A percentile compares a stretch with the other conserved stretches of the same genome.
These are phyloP conservation scores for Sebastes fasciatus DNA, from an alignment of 2,113 vertebrate genomes.

Conservation along the genomic window DNA sequence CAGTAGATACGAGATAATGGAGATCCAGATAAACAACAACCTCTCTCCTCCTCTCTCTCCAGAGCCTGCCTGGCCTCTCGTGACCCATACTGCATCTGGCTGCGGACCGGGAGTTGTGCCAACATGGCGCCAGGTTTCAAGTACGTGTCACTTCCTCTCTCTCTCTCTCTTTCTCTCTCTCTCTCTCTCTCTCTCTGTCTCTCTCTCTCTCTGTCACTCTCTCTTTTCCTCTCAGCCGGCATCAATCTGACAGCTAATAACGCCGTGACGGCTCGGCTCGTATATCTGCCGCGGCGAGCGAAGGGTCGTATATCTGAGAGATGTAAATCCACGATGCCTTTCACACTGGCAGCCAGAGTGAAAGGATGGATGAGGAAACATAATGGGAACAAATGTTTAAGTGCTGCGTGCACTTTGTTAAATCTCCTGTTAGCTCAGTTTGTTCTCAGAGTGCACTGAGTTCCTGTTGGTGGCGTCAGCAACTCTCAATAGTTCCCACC, in stretches of 20 bases:
- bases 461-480: background rate
- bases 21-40: background rate
- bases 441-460: background rate
- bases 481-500: background rate
- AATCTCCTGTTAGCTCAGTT: background rate
- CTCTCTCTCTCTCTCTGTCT: background rate
- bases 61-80: conserved; percentile 75
- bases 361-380: conserved; percentile 10
- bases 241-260: conserved; percentile 23
- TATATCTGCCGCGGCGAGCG: conserved; percentile 28
- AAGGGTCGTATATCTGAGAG: conserved; percentile 16
- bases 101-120: conserved; percentile 68
- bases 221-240: background rate
- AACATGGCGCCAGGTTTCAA: conserved; percentile 71
- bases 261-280: background rate
- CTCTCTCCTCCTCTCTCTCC: background rate
- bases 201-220: no score
- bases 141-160: conserved; percentile 54
- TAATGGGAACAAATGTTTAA: conserved; percentile 30
- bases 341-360: background rate
- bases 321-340: conserved; percentile 43
- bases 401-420: background rate
- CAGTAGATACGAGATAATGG: no score
- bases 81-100: conserved; percentile 80
- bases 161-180: background rate